Evolutionary conservation across 2,113 vertebrate species (phyloP).

Genomic region (Cromileptes altivelis): DNA sequence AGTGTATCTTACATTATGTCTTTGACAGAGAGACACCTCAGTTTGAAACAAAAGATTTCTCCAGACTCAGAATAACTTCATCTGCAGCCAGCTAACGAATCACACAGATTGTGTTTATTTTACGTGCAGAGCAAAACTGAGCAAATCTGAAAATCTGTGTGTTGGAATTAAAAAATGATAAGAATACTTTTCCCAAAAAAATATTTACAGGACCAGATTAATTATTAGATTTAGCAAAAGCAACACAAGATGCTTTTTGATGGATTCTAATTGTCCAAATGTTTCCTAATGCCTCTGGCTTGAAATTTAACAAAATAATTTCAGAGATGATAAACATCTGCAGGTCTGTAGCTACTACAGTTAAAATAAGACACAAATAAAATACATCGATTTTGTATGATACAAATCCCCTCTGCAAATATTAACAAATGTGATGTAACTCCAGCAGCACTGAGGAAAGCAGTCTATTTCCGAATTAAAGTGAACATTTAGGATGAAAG

Average conservation of each 20-base stretch:
- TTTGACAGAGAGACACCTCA: conserved; percentile 31
- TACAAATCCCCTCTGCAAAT: conserved; percentile 19
- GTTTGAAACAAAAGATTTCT: conserved; percentile 22
- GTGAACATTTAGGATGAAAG: conserved; percentile 61
- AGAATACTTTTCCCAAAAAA: neutral
- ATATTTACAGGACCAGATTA: neutral
- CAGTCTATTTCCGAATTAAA: conserved; percentile 52
- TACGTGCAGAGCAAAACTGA: neutral
- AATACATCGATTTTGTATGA: conserved; percentile 11
- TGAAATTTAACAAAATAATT: neutral
- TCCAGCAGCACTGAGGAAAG: neutral
- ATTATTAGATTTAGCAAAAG: neutral
- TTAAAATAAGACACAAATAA: neutral
- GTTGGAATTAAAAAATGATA: neutral
- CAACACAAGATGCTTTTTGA: neutral
- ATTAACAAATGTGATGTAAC: conserved; percentile 44
- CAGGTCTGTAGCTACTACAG: neutral
- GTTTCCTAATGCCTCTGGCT: neutral
- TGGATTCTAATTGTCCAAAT: neutral
- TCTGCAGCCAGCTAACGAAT: conserved; percentile 19
- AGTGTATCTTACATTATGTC: neutral
- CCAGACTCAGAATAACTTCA: neutral
- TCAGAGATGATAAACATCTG: neutral
- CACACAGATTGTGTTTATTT: neutral
- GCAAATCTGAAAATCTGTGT: neutral